phyloP scores from a whole-genome alignment of 2,113 vertebrate species.

The Callionymus lyra region DNA sequence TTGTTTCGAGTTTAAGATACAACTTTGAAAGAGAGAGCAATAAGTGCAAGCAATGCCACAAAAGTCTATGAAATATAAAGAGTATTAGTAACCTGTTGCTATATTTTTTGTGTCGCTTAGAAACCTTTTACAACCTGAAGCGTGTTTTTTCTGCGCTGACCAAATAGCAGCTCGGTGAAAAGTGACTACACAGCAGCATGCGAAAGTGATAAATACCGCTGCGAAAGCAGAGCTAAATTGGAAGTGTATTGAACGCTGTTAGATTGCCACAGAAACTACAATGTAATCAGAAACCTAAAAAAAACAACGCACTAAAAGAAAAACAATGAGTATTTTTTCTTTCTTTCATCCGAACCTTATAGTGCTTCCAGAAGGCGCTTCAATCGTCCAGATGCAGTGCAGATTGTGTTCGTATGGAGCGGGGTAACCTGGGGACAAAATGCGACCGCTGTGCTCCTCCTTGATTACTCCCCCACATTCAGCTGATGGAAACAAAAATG shows the following conservation, averaged over 20 bases:
- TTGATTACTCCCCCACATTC: conserved; percentile 86
- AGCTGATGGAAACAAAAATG: conserved; percentile 57
- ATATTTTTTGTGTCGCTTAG: background rate
- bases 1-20: no score
- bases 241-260: conserved; percentile 40
- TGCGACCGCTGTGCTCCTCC: conserved; percentile 77
- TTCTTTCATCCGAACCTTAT: conserved; percentile 81
- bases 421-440: conserved; percentile 93
- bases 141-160: conserved; percentile 21
- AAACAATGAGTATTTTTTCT: conserved; percentile 5
- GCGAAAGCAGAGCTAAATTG: conserved; percentile 33
- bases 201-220: conserved; percentile 40
- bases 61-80: background rate
- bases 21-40: no score
- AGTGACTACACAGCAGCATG: conserved; percentile 44
- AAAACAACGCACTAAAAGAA: no score
- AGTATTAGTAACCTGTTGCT: no score
- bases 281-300: conserved; percentile 33
- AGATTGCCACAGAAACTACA: conserved; percentile 31
- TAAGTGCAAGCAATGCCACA: no score
- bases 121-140: conserved; percentile 16
- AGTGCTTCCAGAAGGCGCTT: conserved; percentile 88
- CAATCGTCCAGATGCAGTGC: conserved; percentile 90
- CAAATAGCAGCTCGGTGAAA: conserved; percentile 25
- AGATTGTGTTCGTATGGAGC: conserved; percentile 95